Evolutionary conservation across 1,140 invertebrate species (phyloP), one percentile per base, ranked within the genome.

Genomic region (Lasioglossum albipes): DNA sequence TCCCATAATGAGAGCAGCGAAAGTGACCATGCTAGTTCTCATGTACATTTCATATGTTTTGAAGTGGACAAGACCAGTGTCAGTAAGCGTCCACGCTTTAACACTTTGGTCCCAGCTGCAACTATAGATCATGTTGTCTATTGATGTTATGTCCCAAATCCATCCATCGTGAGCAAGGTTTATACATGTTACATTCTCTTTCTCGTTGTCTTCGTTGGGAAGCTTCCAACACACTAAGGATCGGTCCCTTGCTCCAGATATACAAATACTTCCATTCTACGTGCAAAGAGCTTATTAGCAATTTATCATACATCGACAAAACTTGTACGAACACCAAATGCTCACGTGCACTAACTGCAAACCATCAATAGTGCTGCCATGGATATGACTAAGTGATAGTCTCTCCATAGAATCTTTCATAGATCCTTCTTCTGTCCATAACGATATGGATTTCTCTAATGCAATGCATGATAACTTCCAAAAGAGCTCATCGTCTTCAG

Each of bases 61-160:
- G 54, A 88, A 71, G 16, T 78, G 85, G 16, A 72, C 22, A n/a
- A 91, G 81, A 52, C 85, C 90, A 12, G 64, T 76, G 31, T 79
- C 54, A 2, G 75, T 83, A n/a, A 91, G 78, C 20, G 79, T 72
- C 93, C 93, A 93, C 7, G 88, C 83, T 81, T 91, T 91, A 6
- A 93, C 76, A 0, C 73, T 88, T 49, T 86, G 72, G 83, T 93
- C 93, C 91, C 91, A 93, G 64, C 92, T 91, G 73, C 91, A 93
- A 73, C 92, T 93, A 69, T 92, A 93, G 45, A 93, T 61, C 64
- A 81, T 92, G 22, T 91, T 77, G 31, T 89, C 76, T 67, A 91
- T 85, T 31, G 89, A 80, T 22, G 91, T 88, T 45, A 93, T 75
- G 75, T 91, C 91, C 91, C 92, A 93, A 72, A 93, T 92, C 93